Evolutionary conservation across 2,888 invertebrate species (phyloP).

Genomic region (Limnephilus rhombicus): DNA sequence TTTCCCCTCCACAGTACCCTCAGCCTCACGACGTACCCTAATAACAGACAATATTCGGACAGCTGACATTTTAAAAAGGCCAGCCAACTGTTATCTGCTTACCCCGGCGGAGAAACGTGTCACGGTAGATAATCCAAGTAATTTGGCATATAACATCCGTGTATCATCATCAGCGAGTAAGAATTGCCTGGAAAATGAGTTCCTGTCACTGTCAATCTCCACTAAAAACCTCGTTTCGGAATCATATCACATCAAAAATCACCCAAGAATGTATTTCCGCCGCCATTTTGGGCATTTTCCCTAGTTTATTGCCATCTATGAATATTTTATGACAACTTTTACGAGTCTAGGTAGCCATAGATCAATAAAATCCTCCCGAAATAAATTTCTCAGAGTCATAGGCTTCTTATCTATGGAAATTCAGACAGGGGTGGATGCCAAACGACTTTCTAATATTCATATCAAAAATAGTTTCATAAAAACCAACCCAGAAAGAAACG

Average conservation of each 20-base stretch:
- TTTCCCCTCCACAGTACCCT: too few species aligned
- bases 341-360: slow-evolving; percentile 1
- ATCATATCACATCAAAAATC: slow-evolving; percentile 1
- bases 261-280: slow-evolving; percentile 1
- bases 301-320: neutral
- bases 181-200: neutral
- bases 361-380: neutral
- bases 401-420: slow-evolving; percentile 1
- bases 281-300: slow-evolving; percentile 1
- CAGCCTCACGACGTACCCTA: too few species aligned
- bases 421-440: neutral
- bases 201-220: slow-evolving; percentile 1
- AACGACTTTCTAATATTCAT: neutral
- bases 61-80: too few species aligned
- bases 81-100: neutral
- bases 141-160: neutral
- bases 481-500: neutral
- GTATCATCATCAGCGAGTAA: neutral
- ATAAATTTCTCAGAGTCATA: neutral
- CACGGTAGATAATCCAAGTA: neutral
- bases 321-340: slow-evolving; percentile 1
- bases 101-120: neutral
- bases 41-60: too few species aligned
- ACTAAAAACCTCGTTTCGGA: neutral
- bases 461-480: neutral